Conservation (phyloP, 1,140 invertebrate genomes). For the Anoplolepis gracilipes region DNA sequence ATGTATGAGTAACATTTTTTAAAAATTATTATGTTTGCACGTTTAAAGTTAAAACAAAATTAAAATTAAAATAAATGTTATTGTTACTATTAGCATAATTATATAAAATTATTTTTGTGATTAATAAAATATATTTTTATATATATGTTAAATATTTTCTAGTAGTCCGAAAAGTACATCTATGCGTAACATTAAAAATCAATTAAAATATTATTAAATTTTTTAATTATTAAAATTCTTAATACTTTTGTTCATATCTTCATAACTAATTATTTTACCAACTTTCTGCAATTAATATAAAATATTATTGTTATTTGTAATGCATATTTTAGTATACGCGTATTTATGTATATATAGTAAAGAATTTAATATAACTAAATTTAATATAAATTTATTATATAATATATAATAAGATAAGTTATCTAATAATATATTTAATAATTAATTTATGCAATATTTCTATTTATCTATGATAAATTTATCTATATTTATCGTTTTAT, state of each 20-base stretch:
- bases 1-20: not conserved
- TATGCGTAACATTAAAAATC: not conserved
- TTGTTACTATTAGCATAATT: too few relatives aligned
- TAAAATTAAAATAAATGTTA: too few relatives aligned
- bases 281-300: not conserved
- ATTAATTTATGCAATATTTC: not conserved
- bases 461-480: slow-evolving; percentile 6
- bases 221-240: too few relatives aligned
- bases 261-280: not conserved
- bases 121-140: not conserved
- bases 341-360: not conserved
- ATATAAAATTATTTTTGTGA: not conserved
- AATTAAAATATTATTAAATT: slow-evolving; percentile 1
- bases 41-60: too few relatives aligned
- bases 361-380: too few relatives aligned
- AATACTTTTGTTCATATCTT: not conserved
- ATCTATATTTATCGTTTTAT: slow-evolving; percentile 21
- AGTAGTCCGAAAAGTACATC: not conserved
- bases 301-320: not conserved
- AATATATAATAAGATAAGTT: not conserved
- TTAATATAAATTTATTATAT: too few relatives aligned
- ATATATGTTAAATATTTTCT: not conserved
- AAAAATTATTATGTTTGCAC: not conserved
- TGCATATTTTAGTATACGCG: too few relatives aligned
- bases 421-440: not conserved